Percentiles rank a stretch among this genome's conserved stretches.
Evolutionary conservation across 2,797 vertebrate genomes (phyloP).

Genomic region (Florisuga fusca): DNA sequence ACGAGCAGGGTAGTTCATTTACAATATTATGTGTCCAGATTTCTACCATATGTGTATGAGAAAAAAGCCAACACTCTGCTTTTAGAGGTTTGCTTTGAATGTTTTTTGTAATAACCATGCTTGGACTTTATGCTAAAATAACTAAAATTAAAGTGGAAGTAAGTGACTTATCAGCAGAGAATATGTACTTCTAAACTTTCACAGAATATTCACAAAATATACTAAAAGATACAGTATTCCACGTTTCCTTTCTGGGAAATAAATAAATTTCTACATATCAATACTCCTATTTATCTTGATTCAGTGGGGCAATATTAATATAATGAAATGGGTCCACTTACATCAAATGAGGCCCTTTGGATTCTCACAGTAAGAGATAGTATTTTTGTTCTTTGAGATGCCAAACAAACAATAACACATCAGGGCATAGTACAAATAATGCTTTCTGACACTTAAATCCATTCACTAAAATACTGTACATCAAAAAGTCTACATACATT

Average conservation of each 20-base stretch:
- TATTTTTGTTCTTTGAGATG: conserved; percentile 27
- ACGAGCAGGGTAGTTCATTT: background rate
- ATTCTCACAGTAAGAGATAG: background rate
- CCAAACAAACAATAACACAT: conserved; percentile 29
- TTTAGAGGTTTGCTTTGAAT: background rate
- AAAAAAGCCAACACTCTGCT: background rate
- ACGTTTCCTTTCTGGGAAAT: conserved; percentile 26
- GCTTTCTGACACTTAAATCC: conserved; percentile 33
- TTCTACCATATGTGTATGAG: background rate
- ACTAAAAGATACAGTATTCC: background rate
- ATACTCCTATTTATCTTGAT: conserved; percentile 23
- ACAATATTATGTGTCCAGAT: background rate
- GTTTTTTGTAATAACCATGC: background rate
- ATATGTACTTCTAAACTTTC: background rate
- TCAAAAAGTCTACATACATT: conserved; percentile 16
- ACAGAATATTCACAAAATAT: background rate
- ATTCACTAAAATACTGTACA: conserved; percentile 32
- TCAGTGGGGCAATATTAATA: conserved; percentile 25
- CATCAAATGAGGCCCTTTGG: conserved; percentile 41
- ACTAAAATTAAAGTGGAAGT: background rate
- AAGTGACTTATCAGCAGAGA: background rate
- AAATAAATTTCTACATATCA: conserved; percentile 25
- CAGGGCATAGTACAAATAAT: conserved; percentile 37
- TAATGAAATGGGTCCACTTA: conserved; percentile 47
- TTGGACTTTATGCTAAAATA: background rate